phyloP scores from a whole-genome alignment of 2,113 vertebrate species.

The Plecotus auritus region DNA sequence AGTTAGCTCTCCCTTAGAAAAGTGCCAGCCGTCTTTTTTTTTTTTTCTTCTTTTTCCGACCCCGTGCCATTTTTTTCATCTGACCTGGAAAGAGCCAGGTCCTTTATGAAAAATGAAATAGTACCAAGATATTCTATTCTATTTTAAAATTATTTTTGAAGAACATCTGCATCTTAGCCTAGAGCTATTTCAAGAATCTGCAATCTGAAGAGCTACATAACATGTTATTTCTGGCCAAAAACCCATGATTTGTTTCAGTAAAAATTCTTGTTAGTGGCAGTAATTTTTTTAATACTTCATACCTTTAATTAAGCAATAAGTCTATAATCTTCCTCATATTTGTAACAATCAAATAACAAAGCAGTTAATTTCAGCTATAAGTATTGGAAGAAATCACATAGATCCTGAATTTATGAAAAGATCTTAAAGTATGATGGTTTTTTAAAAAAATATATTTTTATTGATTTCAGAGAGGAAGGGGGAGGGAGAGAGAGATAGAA shows the following conservation, averaged over 20 bases:
- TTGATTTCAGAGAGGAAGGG: no score
- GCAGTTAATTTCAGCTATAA: background rate
- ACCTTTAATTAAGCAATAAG: background rate
- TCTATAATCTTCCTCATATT: background rate
- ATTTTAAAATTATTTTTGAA: background rate
- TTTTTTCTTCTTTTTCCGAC: conserved; percentile 66
- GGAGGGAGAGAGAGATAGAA: no score
- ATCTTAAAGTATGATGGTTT: background rate
- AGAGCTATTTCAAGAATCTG: background rate
- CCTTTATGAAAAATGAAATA: conserved; percentile 19
- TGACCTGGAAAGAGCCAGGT: background rate
- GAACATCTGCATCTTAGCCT: background rate
- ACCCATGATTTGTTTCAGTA: conserved; percentile 36
- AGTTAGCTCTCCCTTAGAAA: conserved; percentile 68
- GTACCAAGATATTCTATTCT: background rate
- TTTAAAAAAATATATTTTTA: no score
- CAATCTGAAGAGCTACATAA: conserved; percentile 28
- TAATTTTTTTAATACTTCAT: background rate
- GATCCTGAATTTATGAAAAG: background rate
- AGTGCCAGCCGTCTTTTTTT: conserved; percentile 70
- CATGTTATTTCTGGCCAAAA: background rate
- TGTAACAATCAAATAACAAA: background rate
- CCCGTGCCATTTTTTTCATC: background rate
- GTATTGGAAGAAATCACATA: background rate
- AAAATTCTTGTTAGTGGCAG: background rate